Conservation (phyloP, 2,113 vertebrate species). For the Nanorana parkeri region DNA sequence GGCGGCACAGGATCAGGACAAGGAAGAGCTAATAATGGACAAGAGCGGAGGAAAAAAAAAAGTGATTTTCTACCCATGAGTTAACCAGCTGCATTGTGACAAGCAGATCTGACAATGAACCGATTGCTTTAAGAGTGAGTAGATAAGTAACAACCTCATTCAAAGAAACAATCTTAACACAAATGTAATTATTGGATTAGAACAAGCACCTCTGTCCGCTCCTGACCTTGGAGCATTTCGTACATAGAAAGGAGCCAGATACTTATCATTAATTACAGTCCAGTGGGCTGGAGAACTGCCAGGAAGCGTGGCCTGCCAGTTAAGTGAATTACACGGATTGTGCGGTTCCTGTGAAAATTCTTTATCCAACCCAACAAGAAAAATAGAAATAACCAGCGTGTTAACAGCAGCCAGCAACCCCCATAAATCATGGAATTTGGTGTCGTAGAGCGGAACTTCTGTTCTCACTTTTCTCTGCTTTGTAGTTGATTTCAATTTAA, state of each 20-base stretch:
- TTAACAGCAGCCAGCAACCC: background rate
- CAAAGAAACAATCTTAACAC: background rate
- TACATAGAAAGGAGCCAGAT: slow-evolving; percentile 2
- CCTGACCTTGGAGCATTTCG: slow-evolving; percentile 10
- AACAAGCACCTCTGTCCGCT: background rate
- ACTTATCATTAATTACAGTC: slow-evolving; percentile 11
- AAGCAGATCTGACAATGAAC: background rate
- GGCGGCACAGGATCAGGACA: slow-evolving; percentile 72
- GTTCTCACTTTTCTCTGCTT: background rate
- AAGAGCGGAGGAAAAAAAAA: slow-evolving; percentile 55
- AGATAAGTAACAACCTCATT: background rate
- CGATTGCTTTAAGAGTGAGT: background rate
- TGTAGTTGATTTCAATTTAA: background rate
- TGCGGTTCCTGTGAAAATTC: background rate
- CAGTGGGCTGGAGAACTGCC: background rate
- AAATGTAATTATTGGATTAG: slow-evolving; percentile 7
- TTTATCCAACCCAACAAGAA: background rate
- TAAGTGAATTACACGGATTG: background rate
- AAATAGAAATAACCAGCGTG: background rate
- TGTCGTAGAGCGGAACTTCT: background rate
- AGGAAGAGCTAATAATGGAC: slow-evolving; percentile 57
- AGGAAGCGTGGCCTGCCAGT: background rate
- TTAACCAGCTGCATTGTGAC: background rate
- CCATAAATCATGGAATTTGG: background rate
- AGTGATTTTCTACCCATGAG: background rate